These are phyloP conservation scores for Argyrosomus japonicus DNA, from an alignment of 2,113 vertebrate genomes.

Conservation along the genomic window DNA sequence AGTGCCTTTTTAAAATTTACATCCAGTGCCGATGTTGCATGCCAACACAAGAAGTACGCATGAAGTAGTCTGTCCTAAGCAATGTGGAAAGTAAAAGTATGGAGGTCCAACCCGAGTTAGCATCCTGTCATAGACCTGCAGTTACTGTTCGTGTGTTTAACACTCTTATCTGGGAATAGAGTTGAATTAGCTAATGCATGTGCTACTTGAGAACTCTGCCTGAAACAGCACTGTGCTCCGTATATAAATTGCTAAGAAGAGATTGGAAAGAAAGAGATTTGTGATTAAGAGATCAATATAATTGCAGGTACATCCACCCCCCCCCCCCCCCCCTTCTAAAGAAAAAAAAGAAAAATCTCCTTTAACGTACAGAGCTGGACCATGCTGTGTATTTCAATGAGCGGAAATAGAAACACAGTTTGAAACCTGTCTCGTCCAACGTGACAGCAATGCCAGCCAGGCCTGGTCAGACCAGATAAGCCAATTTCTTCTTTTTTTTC, in stretches of 20 bases:
- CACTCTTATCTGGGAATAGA: background rate
- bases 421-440: background rate
- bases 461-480: background rate
- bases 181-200: background rate
- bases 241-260: too few relatives aligned
- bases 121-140: background rate
- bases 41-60: background rate
- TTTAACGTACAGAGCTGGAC: background rate
- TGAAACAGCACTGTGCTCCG: background rate
- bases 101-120: too few relatives aligned
- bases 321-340: too few relatives aligned
- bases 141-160: background rate
- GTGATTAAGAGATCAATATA: background rate
- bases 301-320: background rate
- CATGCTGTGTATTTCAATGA: background rate
- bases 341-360: background rate
- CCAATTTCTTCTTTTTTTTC: background rate
- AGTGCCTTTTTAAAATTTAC: background rate
- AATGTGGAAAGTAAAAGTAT: background rate
- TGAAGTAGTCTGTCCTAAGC: background rate
- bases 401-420: background rate
- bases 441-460: background rate
- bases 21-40: background rate
- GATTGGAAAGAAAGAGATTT: background rate
- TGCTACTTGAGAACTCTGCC: background rate